Evolutionary conservation across 2,113 vertebrate species (phyloP).

Genomic region (Cichladusa arquata): DNA sequence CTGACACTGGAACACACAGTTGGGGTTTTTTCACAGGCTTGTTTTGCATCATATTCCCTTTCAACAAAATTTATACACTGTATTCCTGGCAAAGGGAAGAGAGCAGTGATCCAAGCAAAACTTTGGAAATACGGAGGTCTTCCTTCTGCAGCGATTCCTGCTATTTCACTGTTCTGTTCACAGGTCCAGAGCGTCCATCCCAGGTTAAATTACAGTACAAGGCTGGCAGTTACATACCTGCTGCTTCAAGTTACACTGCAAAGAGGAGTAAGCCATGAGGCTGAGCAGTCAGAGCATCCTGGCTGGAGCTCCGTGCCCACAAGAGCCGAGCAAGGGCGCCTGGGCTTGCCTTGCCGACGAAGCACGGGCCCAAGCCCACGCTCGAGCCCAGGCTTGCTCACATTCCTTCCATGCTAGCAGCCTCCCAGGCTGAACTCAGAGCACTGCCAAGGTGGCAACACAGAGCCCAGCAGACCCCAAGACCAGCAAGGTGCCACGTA

Average conservation of each 20-base stretch:
- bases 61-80: not conserved
- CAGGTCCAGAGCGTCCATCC: rapidly evolving
- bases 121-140: not conserved
- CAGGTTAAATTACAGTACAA: rapidly evolving
- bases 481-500: rapidly evolving
- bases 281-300: not conserved
- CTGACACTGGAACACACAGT: not conserved
- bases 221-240: rapidly evolving
- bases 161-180: not conserved
- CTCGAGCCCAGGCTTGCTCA: slow-evolving; percentile 39
- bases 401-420: slow-evolving; percentile 4
- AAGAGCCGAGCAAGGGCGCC: not conserved
- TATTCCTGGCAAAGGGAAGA: not conserved
- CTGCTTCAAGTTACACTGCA: not conserved
- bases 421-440: not conserved
- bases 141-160: not conserved
- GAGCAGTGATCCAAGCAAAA: not conserved
- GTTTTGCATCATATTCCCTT: not conserved
- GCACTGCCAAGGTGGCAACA: not conserved
- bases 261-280: not conserved
- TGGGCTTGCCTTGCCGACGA: not conserved
- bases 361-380: not conserved
- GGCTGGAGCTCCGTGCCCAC: not conserved
- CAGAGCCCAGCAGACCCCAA: not conserved
- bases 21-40: not conserved